Percentiles rank a stretch among this genome's conserved stretches.
Conservation (phyloP, 2,797 vertebrate species). For the Lemur catta region DNA sequence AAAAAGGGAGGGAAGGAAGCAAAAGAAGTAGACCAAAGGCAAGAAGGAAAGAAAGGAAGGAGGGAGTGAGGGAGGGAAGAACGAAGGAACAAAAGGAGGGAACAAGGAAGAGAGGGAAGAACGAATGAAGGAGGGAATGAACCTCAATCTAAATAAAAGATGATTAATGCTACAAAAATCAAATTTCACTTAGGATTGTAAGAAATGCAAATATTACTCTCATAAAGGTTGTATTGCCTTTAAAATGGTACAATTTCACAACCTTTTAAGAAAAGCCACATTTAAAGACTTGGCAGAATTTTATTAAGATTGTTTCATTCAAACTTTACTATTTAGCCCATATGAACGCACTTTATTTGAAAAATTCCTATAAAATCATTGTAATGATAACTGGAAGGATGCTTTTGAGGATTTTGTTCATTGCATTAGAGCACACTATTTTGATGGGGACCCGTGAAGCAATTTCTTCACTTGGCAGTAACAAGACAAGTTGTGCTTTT, state of each 20-base stretch:
- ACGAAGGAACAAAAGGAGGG: rapidly evolving
- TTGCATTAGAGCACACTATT: neutral
- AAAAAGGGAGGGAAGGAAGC: neutral
- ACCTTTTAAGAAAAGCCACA: neutral
- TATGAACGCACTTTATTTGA: neutral
- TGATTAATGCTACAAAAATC: neutral
- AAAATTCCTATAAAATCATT: neutral
- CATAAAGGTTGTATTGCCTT: neutral
- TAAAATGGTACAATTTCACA: neutral
- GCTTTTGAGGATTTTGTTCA: neutral
- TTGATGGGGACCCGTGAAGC: neutral
- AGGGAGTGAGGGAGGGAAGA: too few species aligned
- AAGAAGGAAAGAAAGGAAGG: neutral
- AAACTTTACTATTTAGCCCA: neutral
- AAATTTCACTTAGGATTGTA: neutral
- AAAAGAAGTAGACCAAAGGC: neutral
- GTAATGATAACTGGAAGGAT: neutral
- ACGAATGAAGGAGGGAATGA: neutral
- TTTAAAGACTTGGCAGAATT: neutral
- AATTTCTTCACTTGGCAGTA: neutral
- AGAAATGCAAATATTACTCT: neutral
- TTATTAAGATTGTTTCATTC: conserved; percentile 15
- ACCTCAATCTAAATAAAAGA: neutral
- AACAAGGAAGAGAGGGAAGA: neutral
- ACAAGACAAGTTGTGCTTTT: neutral